Evolutionary conservation across 2,888 invertebrate species (phyloP).

Genomic region (Peribatodes rhomboidaria): DNA sequence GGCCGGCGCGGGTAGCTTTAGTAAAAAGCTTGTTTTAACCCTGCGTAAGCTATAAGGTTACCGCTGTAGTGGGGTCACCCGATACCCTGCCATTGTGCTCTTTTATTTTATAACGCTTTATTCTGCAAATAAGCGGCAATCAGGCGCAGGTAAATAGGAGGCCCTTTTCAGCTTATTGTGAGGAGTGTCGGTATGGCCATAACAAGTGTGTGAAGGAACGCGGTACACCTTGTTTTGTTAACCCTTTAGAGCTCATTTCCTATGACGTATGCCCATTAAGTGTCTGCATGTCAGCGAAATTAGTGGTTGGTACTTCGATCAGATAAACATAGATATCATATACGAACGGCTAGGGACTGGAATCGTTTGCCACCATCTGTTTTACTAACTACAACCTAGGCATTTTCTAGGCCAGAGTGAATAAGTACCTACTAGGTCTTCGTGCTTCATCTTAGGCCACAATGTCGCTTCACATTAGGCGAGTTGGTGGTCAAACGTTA

Average conservation of each 20-base stretch:
- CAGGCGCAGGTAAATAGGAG: slow-evolving; percentile 44
- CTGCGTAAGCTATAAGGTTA: slow-evolving; percentile 39
- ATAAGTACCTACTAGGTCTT: too few relatives aligned
- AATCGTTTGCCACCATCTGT: too few relatives aligned
- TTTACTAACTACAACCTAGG: too few relatives aligned
- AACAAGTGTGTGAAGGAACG: slow-evolving; percentile 34
- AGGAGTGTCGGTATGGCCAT: slow-evolving; percentile 44
- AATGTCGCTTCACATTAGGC: too few relatives aligned
- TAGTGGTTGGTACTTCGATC: too few relatives aligned
- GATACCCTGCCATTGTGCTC: slow-evolving; percentile 48
- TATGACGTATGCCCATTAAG: not conserved
- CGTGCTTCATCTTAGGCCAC: too few relatives aligned
- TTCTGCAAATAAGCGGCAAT: slow-evolving; percentile 48
- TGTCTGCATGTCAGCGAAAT: too few relatives aligned
- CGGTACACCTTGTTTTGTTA: slow-evolving; percentile 4
- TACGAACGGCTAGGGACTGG: too few relatives aligned
- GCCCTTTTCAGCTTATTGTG: slow-evolving; percentile 43
- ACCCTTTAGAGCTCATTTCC: slow-evolving; percentile 17
- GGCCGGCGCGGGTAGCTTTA: slow-evolving; percentile 36
- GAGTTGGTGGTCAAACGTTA: too few relatives aligned
- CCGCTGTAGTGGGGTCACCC: slow-evolving; percentile 39
- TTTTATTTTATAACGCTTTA: slow-evolving; percentile 42
- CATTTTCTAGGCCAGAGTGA: too few relatives aligned
- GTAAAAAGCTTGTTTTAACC: slow-evolving; percentile 43
- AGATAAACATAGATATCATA: too few relatives aligned